Evolutionary conservation across 1,140 invertebrate species (phyloP).

Genomic region (Hyposmocoma kahamanoa): DNA sequence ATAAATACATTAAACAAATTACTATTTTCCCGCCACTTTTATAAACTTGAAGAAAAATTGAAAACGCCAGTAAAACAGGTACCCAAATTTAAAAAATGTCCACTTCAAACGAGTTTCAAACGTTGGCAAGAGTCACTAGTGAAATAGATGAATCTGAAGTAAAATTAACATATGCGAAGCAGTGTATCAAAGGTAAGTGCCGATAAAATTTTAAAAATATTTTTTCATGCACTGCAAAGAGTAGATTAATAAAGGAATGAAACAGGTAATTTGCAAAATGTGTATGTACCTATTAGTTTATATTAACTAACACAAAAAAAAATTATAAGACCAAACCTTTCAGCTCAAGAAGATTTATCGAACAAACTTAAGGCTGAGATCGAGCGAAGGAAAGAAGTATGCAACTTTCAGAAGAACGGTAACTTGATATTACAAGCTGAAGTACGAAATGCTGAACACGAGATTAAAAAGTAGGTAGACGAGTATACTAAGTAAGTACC

Average conservation of each 20-base stretch:
- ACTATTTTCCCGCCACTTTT: conserved; percentile 16
- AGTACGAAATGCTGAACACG: conserved; percentile 42
- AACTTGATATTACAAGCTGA: conserved; percentile 47
- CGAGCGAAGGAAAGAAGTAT: conserved; percentile 36
- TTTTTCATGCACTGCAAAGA: too few relatives aligned
- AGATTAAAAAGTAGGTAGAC: conserved; percentile 39
- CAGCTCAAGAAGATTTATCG: conserved; percentile 39
- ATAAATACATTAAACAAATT: too few relatives aligned
- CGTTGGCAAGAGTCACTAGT: conserved; percentile 38
- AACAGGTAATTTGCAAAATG: too few relatives aligned
- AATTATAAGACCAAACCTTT: too few relatives aligned
- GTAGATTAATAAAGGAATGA: too few relatives aligned
- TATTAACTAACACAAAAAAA: background rate
- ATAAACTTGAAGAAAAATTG: background rate
- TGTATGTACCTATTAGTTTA: background rate
- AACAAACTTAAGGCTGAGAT: conserved; percentile 38
- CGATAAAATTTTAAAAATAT: too few relatives aligned
- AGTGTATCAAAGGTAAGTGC: conserved; percentile 55
- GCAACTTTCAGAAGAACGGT: conserved; percentile 34
- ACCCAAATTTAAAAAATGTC: conserved; percentile 23
- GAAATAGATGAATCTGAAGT: conserved; percentile 46
- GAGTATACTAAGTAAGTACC: conserved; percentile 4
- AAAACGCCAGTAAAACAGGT: background rate
- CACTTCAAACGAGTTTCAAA: conserved; percentile 28
- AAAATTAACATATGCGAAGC: conserved; percentile 41